These are phyloP conservation scores for Empis stercorea DNA, from an alignment of 2,888 invertebrate genomes.

Conservation along the genomic window DNA sequence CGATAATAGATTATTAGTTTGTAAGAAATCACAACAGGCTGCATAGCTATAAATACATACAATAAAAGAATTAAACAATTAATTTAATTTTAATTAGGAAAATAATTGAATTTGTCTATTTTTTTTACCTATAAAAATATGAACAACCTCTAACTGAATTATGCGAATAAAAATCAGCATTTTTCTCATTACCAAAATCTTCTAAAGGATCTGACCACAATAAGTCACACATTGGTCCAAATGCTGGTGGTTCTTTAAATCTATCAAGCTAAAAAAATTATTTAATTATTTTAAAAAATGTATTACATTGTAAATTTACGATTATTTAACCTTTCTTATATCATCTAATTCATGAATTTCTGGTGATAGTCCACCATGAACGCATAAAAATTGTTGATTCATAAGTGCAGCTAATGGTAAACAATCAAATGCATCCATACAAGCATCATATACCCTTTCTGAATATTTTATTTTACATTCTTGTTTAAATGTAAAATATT, in stretches of 20 bases:
- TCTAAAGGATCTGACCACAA: slow-evolving; percentile 99
- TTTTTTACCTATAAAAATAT: too few species aligned
- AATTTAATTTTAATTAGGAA: too few species aligned
- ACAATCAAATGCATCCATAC: slow-evolving; percentile 99
- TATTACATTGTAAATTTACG: neutral
- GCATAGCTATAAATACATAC: slow-evolving; percentile 98
- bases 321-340: slow-evolving; percentile 62
- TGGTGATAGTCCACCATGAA: slow-evolving; percentile 96
- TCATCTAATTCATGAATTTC: slow-evolving; percentile 99
- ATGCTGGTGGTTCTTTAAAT: slow-evolving; percentile 98
- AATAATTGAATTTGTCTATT: too few species aligned
- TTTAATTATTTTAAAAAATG: too few species aligned
- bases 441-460: slow-evolving; percentile 97
- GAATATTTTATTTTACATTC: slow-evolving; percentile 99
- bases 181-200: slow-evolving; percentile 95
- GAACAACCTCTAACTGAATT: too few species aligned
- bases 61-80: neutral
- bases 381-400: slow-evolving; percentile 99
- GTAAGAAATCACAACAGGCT: slow-evolving; percentile 99
- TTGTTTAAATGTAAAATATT: slow-evolving; percentile 99
- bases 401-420: slow-evolving; percentile 97
- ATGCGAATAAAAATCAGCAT: slow-evolving; percentile 98
- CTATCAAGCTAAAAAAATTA: slow-evolving; percentile 73
- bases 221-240: slow-evolving; percentile 98
- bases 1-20: slow-evolving; percentile 98